These are phyloP conservation scores for Calyptomena viridis DNA, from an alignment of 2,113 vertebrate genomes.

Conservation along the genomic window DNA sequence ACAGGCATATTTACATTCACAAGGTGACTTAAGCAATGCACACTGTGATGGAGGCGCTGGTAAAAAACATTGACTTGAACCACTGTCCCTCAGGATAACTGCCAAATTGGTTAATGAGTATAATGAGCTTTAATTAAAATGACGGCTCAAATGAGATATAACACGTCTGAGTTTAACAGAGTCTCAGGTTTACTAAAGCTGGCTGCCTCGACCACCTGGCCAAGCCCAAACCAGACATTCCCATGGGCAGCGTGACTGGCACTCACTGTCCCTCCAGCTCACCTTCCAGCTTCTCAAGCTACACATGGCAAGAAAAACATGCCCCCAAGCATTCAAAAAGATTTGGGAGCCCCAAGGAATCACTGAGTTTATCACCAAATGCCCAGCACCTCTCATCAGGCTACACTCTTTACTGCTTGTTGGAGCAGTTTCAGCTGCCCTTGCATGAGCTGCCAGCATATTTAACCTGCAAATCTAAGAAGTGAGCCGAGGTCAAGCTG, in stretches of 20 bases:
- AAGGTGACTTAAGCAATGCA: not conserved
- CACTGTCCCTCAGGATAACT: not conserved
- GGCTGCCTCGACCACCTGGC: not conserved
- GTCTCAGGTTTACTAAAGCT: not conserved
- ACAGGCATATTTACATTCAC: not conserved
- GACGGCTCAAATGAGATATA: not conserved
- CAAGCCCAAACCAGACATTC: not conserved
- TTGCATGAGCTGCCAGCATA: not conserved
- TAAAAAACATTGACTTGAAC: not conserved
- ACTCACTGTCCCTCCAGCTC: not conserved
- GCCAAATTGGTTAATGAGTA: not conserved
- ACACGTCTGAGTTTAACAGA: not conserved
- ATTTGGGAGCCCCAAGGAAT: not conserved
- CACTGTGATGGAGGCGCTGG: not conserved
- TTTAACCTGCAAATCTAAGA: not conserved
- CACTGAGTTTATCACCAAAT: not conserved
- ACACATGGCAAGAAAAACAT: not conserved
- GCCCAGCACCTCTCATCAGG: not conserved
- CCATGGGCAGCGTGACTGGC: accelerated
- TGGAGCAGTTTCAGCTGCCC: not conserved
- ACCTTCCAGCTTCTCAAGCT: not conserved
- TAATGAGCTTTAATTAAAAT: constrained; percentile 18
- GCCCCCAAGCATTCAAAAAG: accelerated
- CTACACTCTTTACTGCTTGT: not conserved
- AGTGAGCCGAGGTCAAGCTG: not conserved